A percentile compares a stretch with the other conserved stretches of the same genome.
Conservation (phyloP, 2,113 vertebrate species). For the Oreocharis arfaki region DNA sequence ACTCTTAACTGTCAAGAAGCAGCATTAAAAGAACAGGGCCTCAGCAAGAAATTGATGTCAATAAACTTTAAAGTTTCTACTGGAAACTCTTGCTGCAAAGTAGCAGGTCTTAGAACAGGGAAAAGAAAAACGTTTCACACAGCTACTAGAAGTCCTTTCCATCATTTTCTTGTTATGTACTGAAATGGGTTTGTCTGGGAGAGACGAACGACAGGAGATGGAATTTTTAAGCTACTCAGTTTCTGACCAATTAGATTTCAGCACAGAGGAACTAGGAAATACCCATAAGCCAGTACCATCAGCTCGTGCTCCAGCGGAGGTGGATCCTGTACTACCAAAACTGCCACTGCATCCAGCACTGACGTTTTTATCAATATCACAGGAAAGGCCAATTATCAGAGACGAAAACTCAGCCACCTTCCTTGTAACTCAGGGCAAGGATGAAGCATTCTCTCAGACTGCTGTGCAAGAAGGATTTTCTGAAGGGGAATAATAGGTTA, state of each 20-base stretch:
- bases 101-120: fast-evolving
- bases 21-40: neutral
- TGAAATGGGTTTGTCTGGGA: neutral
- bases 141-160: neutral
- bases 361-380: neutral
- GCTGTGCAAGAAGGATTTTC: neutral
- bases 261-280: neutral
- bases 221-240: neutral
- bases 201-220: neutral
- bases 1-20: neutral
- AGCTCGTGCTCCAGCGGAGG: neutral
- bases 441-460: neutral
- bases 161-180: neutral
- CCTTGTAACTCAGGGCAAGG: neutral
- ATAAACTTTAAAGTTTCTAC: neutral
- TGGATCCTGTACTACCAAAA: neutral
- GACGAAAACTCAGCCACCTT: neutral
- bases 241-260: neutral
- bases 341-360: neutral
- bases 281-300: neutral
- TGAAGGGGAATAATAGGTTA: neutral
- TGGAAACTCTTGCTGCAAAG: neutral
- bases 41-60: neutral
- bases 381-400: neutral
- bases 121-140: neutral